Evolutionary conservation across 1,140 invertebrate genomes (phyloP), one percentile per base, ranked within the genome.

Genomic region (Brachionus koreanus): DNA sequence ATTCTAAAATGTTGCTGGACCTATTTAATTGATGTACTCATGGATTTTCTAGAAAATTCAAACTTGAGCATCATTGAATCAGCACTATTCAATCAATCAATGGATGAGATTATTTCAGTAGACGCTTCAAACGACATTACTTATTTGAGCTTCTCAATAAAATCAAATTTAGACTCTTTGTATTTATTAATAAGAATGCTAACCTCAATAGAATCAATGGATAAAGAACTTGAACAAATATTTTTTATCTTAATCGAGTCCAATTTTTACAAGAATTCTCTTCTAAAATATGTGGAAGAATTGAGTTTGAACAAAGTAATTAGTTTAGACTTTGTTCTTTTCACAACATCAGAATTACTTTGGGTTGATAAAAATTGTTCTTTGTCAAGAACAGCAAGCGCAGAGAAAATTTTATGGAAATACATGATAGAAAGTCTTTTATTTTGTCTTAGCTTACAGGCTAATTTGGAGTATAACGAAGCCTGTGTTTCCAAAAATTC

Each of bases 151-250:
- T 79, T 79, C 29, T 12, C 76, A 19, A 61, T 79, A 9, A 79
- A 79, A 79, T 79, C 76, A 43, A 61, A 5, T 65, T n/a, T 79
- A 12, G 76, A 79, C 49, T 79, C 76, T 16, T 29, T 79, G 13
- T 4, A 39, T 49, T 25, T 61, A 42, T 4, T 79, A 12, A 79
- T 61, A 35, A 42, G 10, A 37, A 19, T 79, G 16, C 9, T 79
- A 9, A 61, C 76, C 61, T 23, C 9, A 9, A 16, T 79, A 42
- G 49, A 79, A 33, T 19, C 35, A 13, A 37, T 79, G 76, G 49
- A 79, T 12, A 57, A 61, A 57, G 76, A 79, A 12, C 19, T 79
- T 6, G 33, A 79, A 3, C 76, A 79, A 61, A 16, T 74, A 25
- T 74, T 61, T 43, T 79, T 39, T 25, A 57, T 65, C 19, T 23